Conservation (phyloP, 2,888 invertebrate genomes). For the Protophormia terraenovae region DNA sequence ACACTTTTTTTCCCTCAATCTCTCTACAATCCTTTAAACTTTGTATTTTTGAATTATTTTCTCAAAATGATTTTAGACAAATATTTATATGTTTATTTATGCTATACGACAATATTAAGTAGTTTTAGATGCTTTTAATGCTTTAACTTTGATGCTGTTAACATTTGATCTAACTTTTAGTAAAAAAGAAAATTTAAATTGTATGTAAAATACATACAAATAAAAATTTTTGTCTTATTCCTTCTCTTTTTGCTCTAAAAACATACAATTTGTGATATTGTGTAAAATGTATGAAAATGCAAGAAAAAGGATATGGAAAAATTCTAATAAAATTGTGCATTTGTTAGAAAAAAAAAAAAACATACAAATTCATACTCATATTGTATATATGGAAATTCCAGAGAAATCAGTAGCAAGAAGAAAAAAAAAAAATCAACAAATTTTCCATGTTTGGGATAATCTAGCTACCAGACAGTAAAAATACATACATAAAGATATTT, state of each 20-base stretch:
- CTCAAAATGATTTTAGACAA: neutral
- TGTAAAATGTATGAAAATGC: neutral
- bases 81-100: constrained; percentile 14
- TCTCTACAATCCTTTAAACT: neutral
- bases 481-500: constrained; percentile 40
- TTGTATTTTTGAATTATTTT: neutral
- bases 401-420: neutral
- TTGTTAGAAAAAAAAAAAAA: constrained; percentile 40
- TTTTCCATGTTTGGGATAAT: constrained; percentile 50
- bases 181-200: constrained; percentile 58
- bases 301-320: neutral
- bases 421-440: constrained; percentile 25
- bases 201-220: constrained; percentile 32
- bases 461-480: constrained; percentile 56
- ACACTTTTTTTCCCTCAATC: neutral
- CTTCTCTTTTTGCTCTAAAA: neutral
- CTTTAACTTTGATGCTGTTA: constrained; percentile 43
- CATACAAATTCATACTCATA: neutral
- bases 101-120: constrained; percentile 27
- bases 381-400: neutral
- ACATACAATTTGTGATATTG: neutral
- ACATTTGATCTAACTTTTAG: constrained; percentile 38
- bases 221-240: neutral
- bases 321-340: constrained; percentile 46
- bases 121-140: constrained; percentile 32